Base-by-base conservation (phyloP, 1,140 invertebrate species). In the Apis cerana region DNA sequence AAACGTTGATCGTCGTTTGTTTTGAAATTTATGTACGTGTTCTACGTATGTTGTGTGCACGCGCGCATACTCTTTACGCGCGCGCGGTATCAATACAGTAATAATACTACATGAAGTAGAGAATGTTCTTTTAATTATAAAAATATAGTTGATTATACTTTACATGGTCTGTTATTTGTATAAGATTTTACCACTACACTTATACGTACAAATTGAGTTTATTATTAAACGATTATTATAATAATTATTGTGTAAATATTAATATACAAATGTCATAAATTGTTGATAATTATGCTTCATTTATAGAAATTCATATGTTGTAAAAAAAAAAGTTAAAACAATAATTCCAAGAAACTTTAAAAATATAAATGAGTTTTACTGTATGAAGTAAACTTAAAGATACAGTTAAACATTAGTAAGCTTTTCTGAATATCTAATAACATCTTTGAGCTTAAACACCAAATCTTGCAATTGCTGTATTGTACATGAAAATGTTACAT, bases 381-480 rank as follows among this genome's bases (percentile, higher is more conserved):
- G 17, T 80, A 74, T 54, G 17, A 48, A 74, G 19, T 62, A 61
- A 33, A 79, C n/a, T 68, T 23, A 21, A 76, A 59, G 15, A 43
- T 33, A 58, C 67, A 84, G 64, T 50, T 75, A 91, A 77, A 85
- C 71, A 82, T 83, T 91, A 64, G 90, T 86, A 33, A 95, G 87
- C 89, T 94, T 96, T 88, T 96, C 95, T 87, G 95, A 94, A 91
- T 96, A 96, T 89, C 95, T 91, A 61, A 95, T 93, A 50, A 95
- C 93, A 90, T 96, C 96, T 92, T 96, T 96, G 17, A 96, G 91
- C 91, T 96, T 96, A 80, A 95, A 95, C 64, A 96, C 94, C 76
- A 96, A 91, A 91, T 96, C 96, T 92, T 96, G 96, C 62, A 96
- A 89, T 88, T 96, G 95, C 77, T 96, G 95, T 33, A 94, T 93